Base-by-base conservation (phyloP, 2,113 vertebrate genomes). In the Pantherophis guttatus region DNA sequence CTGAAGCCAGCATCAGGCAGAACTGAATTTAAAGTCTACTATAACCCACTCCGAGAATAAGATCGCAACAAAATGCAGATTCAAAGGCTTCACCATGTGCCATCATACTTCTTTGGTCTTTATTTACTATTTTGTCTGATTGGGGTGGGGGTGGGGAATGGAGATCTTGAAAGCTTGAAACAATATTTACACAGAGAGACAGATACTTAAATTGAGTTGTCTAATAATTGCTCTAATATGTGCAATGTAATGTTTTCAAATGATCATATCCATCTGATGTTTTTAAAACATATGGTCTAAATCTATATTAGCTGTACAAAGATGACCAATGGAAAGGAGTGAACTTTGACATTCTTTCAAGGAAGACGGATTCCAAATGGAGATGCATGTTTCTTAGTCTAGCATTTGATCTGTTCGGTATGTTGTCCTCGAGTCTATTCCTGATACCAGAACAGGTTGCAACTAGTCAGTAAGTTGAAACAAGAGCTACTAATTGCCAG, bases 401-500 rank as follows among this genome's bases (percentile, higher is more conserved):
- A 55, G 39, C 58, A 90, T 90, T 62, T 86, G 44, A 90, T 86
- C 75, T 90, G 44, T 26, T 90, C 21, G 21, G 29, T 86, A 85
- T 90, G 92, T 53, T 89, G 92, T 90, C 90, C 59, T 81, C 52
- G 7, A 90, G 75, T 86, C 55, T 90, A 19, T 86, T 39, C 29
- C 55, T 93, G 92, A 90, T 90, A 90, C 55, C 24, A 3, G 52
- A 62, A 89, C 92, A 90, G 75, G 92, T 93, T 93, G 75, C 86
- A 93, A 65, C 92, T 81, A 90, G 92, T 86, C 88, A 93, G 88
- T 62, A 93, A 90, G n/a, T 86, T 93, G 88, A 93, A 93, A 90
- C 55, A 90, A 90, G 92, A 90, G 57, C 88, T 86, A 90, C 92
- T 93, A 93, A 93, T 87, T 93, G 53, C 48, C 48, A 62, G 44